phyloP scores from a whole-genome alignment of 2,888 invertebrate genomes.

The Lycia hirtaria region DNA sequence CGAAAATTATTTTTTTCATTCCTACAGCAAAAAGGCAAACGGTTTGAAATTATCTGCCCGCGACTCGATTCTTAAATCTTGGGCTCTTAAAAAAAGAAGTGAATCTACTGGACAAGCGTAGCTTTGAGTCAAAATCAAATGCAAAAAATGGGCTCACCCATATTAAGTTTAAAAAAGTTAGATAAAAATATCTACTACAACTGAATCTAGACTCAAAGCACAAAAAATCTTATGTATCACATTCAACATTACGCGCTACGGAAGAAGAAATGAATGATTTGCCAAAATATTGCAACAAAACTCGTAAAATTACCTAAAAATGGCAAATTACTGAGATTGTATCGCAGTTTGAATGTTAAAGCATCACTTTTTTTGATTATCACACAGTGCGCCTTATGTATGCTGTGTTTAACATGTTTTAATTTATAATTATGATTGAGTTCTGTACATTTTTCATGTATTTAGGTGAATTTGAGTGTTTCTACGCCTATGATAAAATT shows the following conservation, averaged over 20 bases:
- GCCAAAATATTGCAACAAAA: not conserved
- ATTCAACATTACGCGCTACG: not conserved
- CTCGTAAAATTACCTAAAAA: not conserved
- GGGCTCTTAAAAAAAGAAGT: no score
- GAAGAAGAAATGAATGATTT: conserved; percentile 1
- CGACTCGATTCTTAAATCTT: no score
- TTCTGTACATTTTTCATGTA: not conserved
- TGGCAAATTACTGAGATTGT: conserved; percentile 4
- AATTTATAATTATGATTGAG: not conserved
- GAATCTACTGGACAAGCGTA: no score
- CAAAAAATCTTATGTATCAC: not conserved
- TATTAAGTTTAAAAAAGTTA: no score
- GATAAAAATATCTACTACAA: no score
- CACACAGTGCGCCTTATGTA: not conserved
- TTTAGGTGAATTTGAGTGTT: no score
- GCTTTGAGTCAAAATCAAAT: no score
- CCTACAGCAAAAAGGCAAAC: no score
- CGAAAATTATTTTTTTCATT: no score
- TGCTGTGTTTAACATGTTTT: not conserved
- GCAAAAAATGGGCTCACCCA: no score
- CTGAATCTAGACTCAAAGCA: not conserved
- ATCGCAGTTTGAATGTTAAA: conserved; percentile 6
- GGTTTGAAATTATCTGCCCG: no score
- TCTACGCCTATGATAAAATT: no score
- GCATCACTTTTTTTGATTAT: not conserved